These are phyloP conservation scores for Trichomalopsis sarcophagae DNA, from an alignment of 1,140 invertebrate genomes.

Conservation along the genomic window DNA sequence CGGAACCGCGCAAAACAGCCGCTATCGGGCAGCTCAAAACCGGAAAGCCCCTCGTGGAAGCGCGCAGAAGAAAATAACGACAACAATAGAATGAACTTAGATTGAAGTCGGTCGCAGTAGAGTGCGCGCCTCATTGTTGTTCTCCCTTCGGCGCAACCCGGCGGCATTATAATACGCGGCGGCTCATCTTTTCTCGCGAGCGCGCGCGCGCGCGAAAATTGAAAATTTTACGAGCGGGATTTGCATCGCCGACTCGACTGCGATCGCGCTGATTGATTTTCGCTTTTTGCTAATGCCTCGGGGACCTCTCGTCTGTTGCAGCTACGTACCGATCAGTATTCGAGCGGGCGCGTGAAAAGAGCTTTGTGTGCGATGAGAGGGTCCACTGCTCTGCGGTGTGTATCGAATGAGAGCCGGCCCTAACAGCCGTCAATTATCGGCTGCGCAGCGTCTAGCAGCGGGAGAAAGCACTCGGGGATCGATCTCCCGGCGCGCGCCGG, in stretches of 20 bases:
- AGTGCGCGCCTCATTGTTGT: constrained; percentile 45
- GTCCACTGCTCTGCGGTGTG: no score
- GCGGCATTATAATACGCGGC: no score
- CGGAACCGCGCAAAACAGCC: constrained; percentile 1
- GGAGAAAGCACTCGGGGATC: constrained; percentile 14
- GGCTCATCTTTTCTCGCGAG: background rate
- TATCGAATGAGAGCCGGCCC: no score
- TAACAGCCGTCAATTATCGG: no score
- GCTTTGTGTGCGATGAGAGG: no score
- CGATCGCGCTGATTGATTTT: background rate
- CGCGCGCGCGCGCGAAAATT: background rate
- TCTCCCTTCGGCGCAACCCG: constrained; percentile 3
- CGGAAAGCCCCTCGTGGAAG: no score
- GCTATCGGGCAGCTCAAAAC: background rate
- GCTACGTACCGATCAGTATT: background rate
- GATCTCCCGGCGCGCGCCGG: background rate
- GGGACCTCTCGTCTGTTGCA: background rate
- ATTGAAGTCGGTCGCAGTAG: constrained; percentile 37
- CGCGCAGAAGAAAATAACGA: background rate
- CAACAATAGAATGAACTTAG: constrained; percentile 27
- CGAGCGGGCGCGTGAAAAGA: no score
- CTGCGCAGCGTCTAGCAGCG: no score
- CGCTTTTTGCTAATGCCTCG: no score
- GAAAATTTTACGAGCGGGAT: background rate
- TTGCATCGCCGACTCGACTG: background rate